Base-by-base conservation (phyloP, 2,888 invertebrate genomes). In the Drosophila villosipedis region DNA sequence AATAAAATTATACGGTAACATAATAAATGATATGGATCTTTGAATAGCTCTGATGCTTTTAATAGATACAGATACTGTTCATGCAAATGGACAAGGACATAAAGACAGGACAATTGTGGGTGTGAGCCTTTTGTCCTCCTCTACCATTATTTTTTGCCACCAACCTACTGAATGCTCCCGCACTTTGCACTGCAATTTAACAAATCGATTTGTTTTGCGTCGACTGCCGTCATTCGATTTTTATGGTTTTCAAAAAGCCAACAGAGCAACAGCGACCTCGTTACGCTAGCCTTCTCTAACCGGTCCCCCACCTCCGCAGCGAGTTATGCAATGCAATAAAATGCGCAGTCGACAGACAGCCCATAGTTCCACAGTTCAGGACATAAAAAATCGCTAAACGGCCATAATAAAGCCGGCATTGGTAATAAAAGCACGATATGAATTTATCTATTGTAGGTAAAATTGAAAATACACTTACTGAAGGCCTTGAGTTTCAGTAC, bases 111-210 rank as follows among this genome's bases (percentile, higher is more conserved):
- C 54, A 25, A 60, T 59, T 37, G 33, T 60, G 61, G 55, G 37
- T 25, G 62, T 39, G 43, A 16, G 16, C 35, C 39, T 22, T 16
- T 16, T n/a, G 3, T 35, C 12, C 30, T 41, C 31, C 41, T 25
- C 12, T n/a, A 10, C 12, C 16, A 22, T 54, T 3, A 16, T 4
- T 22, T 35, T n/a, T 19, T 5, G 12, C 5, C 9, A 35, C 22
- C n/a, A 12, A 14, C 28, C 25, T 31, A 25, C 19, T 55, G 54
- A 64, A 62, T 72, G 43, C 70, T 73, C 68, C 72, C 80, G 73
- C 89, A 89, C 80, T 85, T 90, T 74, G 73, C 91, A 79, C 87
- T 91, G 90, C 88, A 88, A 87, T 88, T 88, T 84, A 89, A 91
- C 91, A 87, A 88, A 88, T 88, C 90, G 87, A 91, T 88, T 91